A percentile compares a stretch with the other conserved stretches of the same genome.
phyloP scores from a whole-genome alignment of 1,140 invertebrate species.

The Dermatophagoides farinae region DNA sequence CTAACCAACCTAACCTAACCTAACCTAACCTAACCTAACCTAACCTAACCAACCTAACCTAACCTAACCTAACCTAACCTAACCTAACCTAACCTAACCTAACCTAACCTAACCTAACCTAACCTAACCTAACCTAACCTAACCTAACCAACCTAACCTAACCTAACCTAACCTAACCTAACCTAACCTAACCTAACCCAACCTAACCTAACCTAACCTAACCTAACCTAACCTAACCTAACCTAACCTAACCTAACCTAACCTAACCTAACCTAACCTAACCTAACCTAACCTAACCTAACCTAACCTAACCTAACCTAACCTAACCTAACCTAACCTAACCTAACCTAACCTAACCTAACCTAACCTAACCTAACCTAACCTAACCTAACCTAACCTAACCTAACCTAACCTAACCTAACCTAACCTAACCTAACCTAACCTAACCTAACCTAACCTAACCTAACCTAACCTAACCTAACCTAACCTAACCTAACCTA shows the following conservation, averaged over 20 bases:
- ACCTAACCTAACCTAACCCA: constrained; percentile 24
- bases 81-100: constrained; percentile 15
- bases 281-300: constrained; percentile 18
- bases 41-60: not conserved
- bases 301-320: constrained; percentile 17
- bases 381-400: constrained; percentile 20
- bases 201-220: constrained; percentile 25
- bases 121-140: constrained; percentile 19
- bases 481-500: constrained; percentile 16
- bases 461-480: constrained; percentile 10
- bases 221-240: constrained; percentile 23
- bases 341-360: constrained; percentile 21
- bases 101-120: constrained; percentile 16
- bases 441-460: constrained; percentile 16
- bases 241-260: constrained; percentile 20
- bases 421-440: constrained; percentile 18
- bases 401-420: constrained; percentile 19
- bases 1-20: constrained; percentile 21
- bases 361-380: constrained; percentile 21
- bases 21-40: constrained; percentile 22
- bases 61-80: constrained; percentile 23
- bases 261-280: constrained; percentile 19
- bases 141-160: constrained; percentile 19
- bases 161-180: constrained; percentile 21
- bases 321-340: constrained; percentile 20